Conservation (phyloP, 2,113 vertebrate genomes). For the Acanthisitta chloris region DNA sequence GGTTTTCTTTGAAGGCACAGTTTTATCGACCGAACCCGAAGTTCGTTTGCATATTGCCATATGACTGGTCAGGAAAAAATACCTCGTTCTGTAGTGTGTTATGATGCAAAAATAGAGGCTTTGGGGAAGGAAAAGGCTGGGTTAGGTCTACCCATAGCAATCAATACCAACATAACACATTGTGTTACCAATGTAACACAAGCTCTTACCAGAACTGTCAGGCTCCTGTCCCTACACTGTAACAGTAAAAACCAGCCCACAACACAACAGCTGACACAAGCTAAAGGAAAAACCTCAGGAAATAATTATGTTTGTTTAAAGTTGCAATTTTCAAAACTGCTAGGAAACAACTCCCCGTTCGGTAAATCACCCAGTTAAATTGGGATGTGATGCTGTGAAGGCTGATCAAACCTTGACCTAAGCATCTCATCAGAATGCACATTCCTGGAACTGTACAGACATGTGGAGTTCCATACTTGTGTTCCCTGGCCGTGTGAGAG, state of each 20-base stretch:
- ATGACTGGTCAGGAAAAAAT: constrained; percentile 4
- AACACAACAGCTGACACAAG: not conserved
- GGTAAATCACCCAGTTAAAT: not conserved
- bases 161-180: too few species aligned
- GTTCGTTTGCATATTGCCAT: constrained; percentile 66
- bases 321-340: not conserved
- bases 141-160: not conserved
- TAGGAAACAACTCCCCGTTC: not conserved
- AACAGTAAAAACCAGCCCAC: not conserved
- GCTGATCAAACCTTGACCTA: not conserved
- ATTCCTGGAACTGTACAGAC: not conserved
- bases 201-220: not conserved
- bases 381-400: not conserved
- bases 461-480: not conserved
- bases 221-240: not conserved
- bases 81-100: not conserved
- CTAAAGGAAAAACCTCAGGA: not conserved
- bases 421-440: not conserved
- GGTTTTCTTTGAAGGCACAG: constrained; percentile 78
- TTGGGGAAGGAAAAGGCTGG: not conserved
- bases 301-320: not conserved
- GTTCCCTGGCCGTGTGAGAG: not conserved
- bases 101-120: constrained; percentile 9
- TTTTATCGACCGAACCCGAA: constrained; percentile 70
- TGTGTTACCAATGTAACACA: not conserved